A percentile compares a stretch with the other conserved stretches of the same genome.
These are phyloP conservation scores for Boleophthalmus pectinirostris DNA, from an alignment of 2,113 vertebrate species.

Conservation along the genomic window DNA sequence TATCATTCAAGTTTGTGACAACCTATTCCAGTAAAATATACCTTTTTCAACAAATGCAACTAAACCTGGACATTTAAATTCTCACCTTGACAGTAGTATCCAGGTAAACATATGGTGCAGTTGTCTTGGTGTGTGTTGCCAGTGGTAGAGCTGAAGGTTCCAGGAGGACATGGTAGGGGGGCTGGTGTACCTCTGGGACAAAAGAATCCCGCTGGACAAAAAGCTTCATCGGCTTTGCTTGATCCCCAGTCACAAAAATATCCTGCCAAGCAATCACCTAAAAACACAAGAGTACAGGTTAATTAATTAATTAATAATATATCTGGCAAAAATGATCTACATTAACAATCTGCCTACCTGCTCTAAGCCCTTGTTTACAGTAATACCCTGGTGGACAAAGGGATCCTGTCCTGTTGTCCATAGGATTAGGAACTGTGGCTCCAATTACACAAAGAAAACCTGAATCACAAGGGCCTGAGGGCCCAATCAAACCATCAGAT, in stretches of 20 bases:
- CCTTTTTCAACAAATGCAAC: neutral
- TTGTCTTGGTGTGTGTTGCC: slow-evolving; percentile 69
- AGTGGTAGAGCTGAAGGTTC: slow-evolving; percentile 71
- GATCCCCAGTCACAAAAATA: slow-evolving; percentile 78
- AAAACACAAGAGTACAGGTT: slow-evolving; percentile 1
- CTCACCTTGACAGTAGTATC: slow-evolving; percentile 77
- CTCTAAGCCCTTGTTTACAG: slow-evolving; percentile 66
- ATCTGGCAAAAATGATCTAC: neutral
- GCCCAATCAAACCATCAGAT: slow-evolving; percentile 74
- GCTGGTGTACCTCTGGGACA: slow-evolving; percentile 76
- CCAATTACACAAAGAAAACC: slow-evolving; percentile 77
- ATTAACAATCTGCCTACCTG: slow-evolving; percentile 45
- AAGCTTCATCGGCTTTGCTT: slow-evolving; percentile 63
- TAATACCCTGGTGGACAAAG: slow-evolving; percentile 76
- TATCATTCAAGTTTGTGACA: neutral
- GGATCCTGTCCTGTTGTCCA: slow-evolving; percentile 76
- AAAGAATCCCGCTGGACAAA: slow-evolving; percentile 81
- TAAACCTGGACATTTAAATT: neutral
- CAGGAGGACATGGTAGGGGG: slow-evolving; percentile 74
- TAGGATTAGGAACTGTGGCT: slow-evolving; percentile 76
- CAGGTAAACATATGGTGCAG: slow-evolving; percentile 77
- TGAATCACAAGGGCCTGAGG: slow-evolving; percentile 74
- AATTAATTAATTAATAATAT: neutral
- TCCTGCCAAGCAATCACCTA: slow-evolving; percentile 77
- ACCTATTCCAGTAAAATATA: neutral